A percentile compares a stretch with the other conserved stretches of the same genome.
Evolutionary conservation across 2,888 invertebrate species (phyloP).

Genomic region (Rhagium mordax): DNA sequence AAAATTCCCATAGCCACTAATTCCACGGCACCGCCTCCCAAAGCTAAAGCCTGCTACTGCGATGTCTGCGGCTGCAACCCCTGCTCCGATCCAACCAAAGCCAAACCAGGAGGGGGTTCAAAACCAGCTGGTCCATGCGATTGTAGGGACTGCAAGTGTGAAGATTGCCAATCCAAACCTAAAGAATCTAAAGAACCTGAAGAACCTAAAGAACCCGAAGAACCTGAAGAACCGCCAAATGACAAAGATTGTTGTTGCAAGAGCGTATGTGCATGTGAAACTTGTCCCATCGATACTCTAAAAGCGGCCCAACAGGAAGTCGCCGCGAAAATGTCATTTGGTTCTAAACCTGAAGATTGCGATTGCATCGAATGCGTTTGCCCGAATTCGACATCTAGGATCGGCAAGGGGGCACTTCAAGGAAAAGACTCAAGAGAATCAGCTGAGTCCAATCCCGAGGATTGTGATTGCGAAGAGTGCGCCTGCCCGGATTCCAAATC

Average conservation of each 20-base stretch:
- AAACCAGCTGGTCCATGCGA: conserved; percentile 29
- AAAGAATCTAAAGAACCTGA: too few relatives aligned
- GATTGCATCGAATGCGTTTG: not conserved
- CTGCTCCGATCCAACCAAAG: not conserved
- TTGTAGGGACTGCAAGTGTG: conserved; percentile 43
- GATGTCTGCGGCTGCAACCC: conserved; percentile 11
- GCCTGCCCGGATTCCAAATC: not conserved
- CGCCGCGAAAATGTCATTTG: not conserved
- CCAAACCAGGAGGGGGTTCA: not conserved
- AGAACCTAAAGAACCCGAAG: not conserved
- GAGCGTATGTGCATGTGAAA: conserved; percentile 39
- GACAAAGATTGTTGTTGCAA: conserved; percentile 39
- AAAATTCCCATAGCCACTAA: conserved; percentile 51
- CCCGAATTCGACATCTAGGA: not conserved
- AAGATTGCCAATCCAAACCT: conserved; percentile 36
- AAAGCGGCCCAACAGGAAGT: too few relatives aligned
- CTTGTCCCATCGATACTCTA: conserved; percentile 31
- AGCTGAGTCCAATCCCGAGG: not conserved
- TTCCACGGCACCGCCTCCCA: conserved; percentile 28
- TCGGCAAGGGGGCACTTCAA: not conserved
- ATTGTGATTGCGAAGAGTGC: conserved; percentile 27
- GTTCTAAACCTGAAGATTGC: not conserved
- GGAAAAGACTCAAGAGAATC: not conserved
- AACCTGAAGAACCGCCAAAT: not conserved
- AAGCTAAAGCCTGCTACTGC: conserved; percentile 14